Percentiles rank a stretch among this genome's conserved stretches.
phyloP scores from a whole-genome alignment of 2,113 vertebrate genomes.

The Euleptes europaea region DNA sequence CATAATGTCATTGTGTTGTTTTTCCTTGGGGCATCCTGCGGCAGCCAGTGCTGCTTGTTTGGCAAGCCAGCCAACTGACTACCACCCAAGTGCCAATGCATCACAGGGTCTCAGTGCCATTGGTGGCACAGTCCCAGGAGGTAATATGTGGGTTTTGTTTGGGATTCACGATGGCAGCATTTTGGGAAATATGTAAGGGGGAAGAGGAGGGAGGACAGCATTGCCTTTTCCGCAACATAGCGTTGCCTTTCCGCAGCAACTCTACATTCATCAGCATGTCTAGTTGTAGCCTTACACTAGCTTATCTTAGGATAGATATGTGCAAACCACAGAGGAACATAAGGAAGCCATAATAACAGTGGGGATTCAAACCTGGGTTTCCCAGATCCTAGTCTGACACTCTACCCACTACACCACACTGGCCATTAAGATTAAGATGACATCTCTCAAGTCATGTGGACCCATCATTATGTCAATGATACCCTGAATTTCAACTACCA shows the following conservation, averaged over 20 bases:
- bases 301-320: background rate
- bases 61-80: too few relatives aligned
- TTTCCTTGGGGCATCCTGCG: background rate
- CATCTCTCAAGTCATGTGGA: constrained; percentile 2
- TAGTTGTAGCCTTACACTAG: background rate
- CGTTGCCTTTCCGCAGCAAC: too few relatives aligned
- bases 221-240: background rate
- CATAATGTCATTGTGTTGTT: background rate
- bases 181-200: too few relatives aligned
- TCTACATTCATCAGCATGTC: background rate
- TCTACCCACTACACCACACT: too few relatives aligned
- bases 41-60: background rate
- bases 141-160: too few relatives aligned
- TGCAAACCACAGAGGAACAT: background rate
- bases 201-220: background rate
- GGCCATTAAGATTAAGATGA: background rate
- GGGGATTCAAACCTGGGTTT: too few relatives aligned
- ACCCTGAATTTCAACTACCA: background rate
- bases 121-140: too few relatives aligned
- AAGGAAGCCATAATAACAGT: too few relatives aligned
- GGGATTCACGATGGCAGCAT: too few relatives aligned
- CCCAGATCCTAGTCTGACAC: too few relatives aligned
- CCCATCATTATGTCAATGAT: background rate
- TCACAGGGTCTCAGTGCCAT: too few relatives aligned
- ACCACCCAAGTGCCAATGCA: too few relatives aligned